Evolutionary conservation across 2,888 invertebrate species (phyloP), one percentile per base, ranked within the genome.

Genomic region (Plemyria rubiginata): DNA sequence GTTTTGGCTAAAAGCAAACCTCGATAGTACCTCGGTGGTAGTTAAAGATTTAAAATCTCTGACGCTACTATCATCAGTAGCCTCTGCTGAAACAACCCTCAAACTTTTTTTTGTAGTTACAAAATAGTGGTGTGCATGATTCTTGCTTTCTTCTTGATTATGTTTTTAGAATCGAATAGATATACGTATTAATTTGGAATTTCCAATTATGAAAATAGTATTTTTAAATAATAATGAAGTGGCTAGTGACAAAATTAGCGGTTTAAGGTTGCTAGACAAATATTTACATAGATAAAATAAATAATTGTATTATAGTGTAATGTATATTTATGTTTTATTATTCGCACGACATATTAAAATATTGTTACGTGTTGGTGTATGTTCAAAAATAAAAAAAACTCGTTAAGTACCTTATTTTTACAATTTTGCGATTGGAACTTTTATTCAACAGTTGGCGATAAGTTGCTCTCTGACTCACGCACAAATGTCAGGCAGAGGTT

Each of bases 241-340:
- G 81, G 81, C 81, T 81, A 81, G 81, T 81, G 81, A 81, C 62
- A 73, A 71, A 67, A 65, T 72, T 79, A 78, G 71, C 65, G 67
- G 67, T 68, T 70, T 74, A 78, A 77, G 74, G 54, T 66, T 56
- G 61, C 60, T 71, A 68, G 68, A 67, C 64, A 67, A 69, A 64
- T 72, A 64, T 60, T 70, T 70, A 74, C 68, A 72, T 76, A 78
- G 73, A 72, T 68, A 62, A 49, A 66, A 53, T 54, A 45, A 15
- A 15, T 43, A 43, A 45, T 45, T 54, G 50, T 56, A 40, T 69
- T 62, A 13, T 60, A 41, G 41, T 29, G 2, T 56, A 54, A 43
- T 43, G 43, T 43, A 48, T 55, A 32, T 48, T n/a, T 22, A 41
- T 22, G 51, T 16, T 41, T 46, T 11, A 28, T 16, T 11, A 28